A percentile compares a stretch with the other conserved stretches of the same genome.
Conservation (phyloP, 2,888 invertebrate species). For the Gibbula magus region DNA sequence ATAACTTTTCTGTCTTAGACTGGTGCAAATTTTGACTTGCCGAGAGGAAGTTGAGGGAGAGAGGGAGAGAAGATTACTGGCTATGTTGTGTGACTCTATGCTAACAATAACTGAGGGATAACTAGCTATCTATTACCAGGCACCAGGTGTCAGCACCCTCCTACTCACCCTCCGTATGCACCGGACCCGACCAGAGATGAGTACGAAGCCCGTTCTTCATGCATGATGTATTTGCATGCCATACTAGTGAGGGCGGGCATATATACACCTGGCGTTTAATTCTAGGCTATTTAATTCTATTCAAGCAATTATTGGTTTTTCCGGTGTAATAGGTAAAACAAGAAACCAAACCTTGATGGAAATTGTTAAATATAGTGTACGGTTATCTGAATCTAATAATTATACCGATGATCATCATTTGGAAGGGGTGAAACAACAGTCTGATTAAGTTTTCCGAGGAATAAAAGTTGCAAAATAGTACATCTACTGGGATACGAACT, state of each 20-base stretch:
- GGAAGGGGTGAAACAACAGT: no score
- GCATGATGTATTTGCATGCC: constrained; percentile 80
- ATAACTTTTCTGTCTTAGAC: no score
- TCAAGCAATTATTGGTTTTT: not conserved
- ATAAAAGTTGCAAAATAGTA: no score
- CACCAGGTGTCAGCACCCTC: not conserved
- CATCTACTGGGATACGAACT: no score
- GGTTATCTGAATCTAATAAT: no score
- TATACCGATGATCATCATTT: no score
- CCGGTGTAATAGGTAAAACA: no score
- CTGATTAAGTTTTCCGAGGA: no score
- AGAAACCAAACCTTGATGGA: no score
- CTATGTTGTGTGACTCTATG: not conserved
- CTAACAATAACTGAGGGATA: not conserved
- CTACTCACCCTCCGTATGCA: constrained; percentile 74
- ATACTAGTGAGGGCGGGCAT: constrained; percentile 83
- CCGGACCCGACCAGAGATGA: constrained; percentile 79
- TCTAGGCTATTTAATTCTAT: not conserved
- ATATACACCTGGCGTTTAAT: constrained; percentile 78
- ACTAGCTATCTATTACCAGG: not conserved
- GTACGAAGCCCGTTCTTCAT: constrained; percentile 81
- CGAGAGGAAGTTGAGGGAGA: no score
- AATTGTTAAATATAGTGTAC: no score
- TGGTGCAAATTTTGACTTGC: no score
- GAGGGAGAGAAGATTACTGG: not conserved